Percentiles rank a stretch among this genome's conserved stretches.
phyloP scores from a whole-genome alignment of 2,888 invertebrate genomes.

The Dryobotodes eremita region DNA sequence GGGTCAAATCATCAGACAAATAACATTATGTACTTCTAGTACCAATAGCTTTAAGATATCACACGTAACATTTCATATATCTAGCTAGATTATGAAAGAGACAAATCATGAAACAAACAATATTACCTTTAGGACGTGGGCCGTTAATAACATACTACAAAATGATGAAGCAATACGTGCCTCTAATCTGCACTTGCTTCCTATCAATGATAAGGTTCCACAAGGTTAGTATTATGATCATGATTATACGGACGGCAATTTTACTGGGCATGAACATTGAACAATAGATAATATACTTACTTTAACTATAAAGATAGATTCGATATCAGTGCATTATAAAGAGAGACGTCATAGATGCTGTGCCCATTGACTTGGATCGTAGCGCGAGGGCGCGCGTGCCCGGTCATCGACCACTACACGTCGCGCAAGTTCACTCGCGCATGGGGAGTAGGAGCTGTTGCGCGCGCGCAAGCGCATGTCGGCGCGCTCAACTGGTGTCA shows the following conservation, averaged over 20 bases:
- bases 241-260: conserved; percentile 37
- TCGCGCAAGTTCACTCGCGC: conserved; percentile 79
- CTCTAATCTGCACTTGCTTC: conserved; percentile 34
- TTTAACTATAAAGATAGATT: conserved; percentile 39
- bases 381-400: conserved; percentile 79
- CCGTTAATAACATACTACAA: conserved; percentile 16
- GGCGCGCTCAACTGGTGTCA: conserved; percentile 50
- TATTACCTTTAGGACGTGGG: neutral
- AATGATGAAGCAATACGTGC: conserved; percentile 37
- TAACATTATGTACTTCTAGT: neutral
- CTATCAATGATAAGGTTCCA: conserved; percentile 35
- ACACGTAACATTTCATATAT: neutral
- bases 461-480: conserved; percentile 67
- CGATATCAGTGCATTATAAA: conserved; percentile 58
- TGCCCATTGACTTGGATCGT: conserved; percentile 69
- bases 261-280: conserved; percentile 18
- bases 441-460: conserved; percentile 70
- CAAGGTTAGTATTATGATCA: conserved; percentile 35
- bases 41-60: neutral
- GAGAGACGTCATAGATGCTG: conserved; percentile 67
- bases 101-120: conserved; percentile 17
- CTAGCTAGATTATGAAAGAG: conserved; percentile 13
- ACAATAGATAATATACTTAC: conserved; percentile 34
- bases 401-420: conserved; percentile 84
- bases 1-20: neutral